A percentile compares a stretch with the other conserved stretches of the same genome.
Evolutionary conservation across 2,113 vertebrate species (phyloP).

Genomic region (Oostethus manadensis): DNA sequence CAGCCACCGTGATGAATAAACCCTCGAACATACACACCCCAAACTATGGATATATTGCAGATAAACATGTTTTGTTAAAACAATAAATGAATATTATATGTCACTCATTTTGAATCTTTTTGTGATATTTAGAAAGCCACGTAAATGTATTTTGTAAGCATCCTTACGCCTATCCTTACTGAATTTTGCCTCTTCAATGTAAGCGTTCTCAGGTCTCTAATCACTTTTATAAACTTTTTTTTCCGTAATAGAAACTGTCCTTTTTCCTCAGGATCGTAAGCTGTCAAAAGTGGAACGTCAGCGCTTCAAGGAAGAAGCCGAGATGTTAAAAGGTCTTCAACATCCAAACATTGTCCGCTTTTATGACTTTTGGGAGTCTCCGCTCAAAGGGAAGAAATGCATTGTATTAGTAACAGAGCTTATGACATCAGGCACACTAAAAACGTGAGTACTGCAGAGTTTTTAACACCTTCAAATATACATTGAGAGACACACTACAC

Average conservation of each 20-base stretch:
- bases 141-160: conserved; percentile 4
- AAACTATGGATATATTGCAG: conserved; percentile 4
- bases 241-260: conserved; percentile 5
- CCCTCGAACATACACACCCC: not conserved
- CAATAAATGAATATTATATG: not conserved
- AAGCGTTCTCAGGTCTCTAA: conserved; percentile 12
- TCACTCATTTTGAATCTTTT: not conserved
- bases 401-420: conserved; percentile 91
- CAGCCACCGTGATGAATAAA: conserved; percentile 16
- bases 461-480: not conserved
- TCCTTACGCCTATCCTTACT: not conserved
- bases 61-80: not conserved
- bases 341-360: conserved; percentile 74
- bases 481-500: not conserved
- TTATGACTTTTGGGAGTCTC: conserved; percentile 88
- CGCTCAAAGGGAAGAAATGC: conserved; percentile 86
- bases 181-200: conserved; percentile 22
- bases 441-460: conserved; percentile 78
- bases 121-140: not conserved
- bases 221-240: conserved; percentile 8
- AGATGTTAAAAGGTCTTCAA: conserved; percentile 89
- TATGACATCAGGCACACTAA: conserved; percentile 92
- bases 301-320: conserved; percentile 92
- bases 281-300: conserved; percentile 89
- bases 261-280: conserved; percentile 80